These are phyloP conservation scores for Rhimphoctona megacephalus DNA, from an alignment of 2,888 invertebrate genomes.

Conservation along the genomic window DNA sequence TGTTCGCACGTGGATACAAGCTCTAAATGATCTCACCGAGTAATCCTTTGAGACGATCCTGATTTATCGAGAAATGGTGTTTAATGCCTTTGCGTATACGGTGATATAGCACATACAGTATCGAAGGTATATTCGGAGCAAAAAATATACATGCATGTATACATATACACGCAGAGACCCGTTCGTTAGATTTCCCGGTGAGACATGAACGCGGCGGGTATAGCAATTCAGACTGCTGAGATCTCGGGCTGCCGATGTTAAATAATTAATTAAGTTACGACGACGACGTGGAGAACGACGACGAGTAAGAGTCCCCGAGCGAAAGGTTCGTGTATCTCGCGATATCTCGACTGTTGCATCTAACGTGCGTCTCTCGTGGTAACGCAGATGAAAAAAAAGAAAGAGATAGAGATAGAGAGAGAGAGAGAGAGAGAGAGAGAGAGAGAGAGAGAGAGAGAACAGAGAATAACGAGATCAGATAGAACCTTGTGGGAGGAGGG, in stretches of 20 bases:
- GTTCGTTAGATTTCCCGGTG: constrained; percentile 72
- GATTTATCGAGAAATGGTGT: constrained; percentile 42
- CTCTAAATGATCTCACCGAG: constrained; percentile 24
- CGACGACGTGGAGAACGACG: constrained; percentile 61
- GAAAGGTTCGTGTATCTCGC: constrained; percentile 65
- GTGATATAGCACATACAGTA: constrained; percentile 22
- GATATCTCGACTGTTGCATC: constrained; percentile 67
- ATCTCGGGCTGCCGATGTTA: constrained; percentile 73
- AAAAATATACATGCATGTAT: constrained; percentile 18
- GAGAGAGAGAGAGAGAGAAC: constrained; percentile 51
- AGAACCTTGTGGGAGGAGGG: constrained; percentile 39
- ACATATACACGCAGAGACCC: constrained; percentile 35
- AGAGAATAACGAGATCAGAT: constrained; percentile 51
- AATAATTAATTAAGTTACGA: constrained; percentile 78
- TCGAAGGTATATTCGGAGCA: constrained; percentile 54
- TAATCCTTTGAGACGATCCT: constrained; percentile 24
- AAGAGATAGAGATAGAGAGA: too few species aligned
- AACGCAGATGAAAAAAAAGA: constrained; percentile 47
- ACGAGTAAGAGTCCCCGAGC: constrained; percentile 57
- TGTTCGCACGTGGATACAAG: constrained; percentile 5
- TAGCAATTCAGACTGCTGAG: constrained; percentile 55
- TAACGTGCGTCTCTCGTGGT: constrained; percentile 59
- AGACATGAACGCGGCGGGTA: constrained; percentile 71
- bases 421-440: background rate
- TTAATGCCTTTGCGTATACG: background rate